Base-by-base conservation (phyloP, 2,113 vertebrate genomes). In the Psilopsiagon aurifrons region DNA sequence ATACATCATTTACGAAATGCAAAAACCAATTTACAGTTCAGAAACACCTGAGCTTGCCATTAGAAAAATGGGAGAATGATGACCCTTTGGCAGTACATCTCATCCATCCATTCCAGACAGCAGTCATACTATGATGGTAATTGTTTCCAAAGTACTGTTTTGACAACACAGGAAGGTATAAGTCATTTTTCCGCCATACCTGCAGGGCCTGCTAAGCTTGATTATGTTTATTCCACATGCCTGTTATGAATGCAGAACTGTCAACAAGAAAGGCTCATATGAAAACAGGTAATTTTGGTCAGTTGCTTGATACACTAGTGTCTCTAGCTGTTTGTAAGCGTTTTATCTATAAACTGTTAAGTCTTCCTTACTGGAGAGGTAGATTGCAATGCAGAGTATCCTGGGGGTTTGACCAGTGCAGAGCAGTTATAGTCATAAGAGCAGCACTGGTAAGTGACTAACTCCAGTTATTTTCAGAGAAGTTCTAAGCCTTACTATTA, bases 141-240 rank as follows among this genome's bases (percentile, higher is more conserved):
- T 98, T 98, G 97, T 98, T 97, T 95, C 94, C 96, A 98, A 98
- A 97, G 96, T 97, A 96, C 94, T 98, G 68, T 98, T 98, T 98
- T 98, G 97, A 98, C 97, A 98, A 97, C 96, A 91, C 86, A 92
- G 97, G 97, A 67, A 95, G 93, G 96, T 97, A 95, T 95, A 97
- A 98, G 97, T 97, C 92, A 76, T 97, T 98, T 98, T 98, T 97
- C 92, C 88, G 66, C 90, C 77, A 66, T 96, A 83, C 93, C 95
- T 97, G 90, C 59, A 92, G 89, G 92, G 90, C 76, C 94, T 95
- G 77, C 94, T 94, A 95, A 97, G 89, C 78, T 75, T 96, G 93
- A 93, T 83, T 86, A 49, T 97, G 82, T 98, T 98, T 97, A 97
- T 98, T 95, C 94, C 71, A 59, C 57, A 31, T 97, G 90, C 97